Conservation (phyloP, 2,888 invertebrate species). For the Neuroscelio doddi region DNA sequence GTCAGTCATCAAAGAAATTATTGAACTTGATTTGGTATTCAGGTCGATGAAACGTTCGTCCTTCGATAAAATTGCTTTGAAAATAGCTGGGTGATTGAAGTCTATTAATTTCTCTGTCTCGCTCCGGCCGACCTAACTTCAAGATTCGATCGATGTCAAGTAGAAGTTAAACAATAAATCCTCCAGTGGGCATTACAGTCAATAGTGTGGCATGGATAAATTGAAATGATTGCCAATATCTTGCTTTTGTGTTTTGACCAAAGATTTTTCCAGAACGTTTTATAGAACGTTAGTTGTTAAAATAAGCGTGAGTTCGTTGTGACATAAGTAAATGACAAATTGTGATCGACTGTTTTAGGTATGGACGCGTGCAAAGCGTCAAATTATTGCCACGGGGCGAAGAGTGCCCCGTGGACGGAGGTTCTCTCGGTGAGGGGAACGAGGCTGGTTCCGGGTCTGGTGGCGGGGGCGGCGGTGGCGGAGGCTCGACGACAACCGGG, state of each 20-base stretch:
- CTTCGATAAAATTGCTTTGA: slow-evolving; percentile 46
- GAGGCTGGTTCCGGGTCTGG: slow-evolving; percentile 67
- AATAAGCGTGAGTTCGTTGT: too few relatives aligned
- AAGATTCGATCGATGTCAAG: slow-evolving; percentile 13
- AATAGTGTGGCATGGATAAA: slow-evolving; percentile 10
- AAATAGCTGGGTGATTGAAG: slow-evolving; percentile 43
- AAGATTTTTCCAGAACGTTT: too few relatives aligned
- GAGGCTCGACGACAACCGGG: slow-evolving; percentile 76
- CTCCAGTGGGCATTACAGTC: slow-evolving; percentile 4
- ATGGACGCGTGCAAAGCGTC: slow-evolving; percentile 98
- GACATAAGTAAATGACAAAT: too few relatives aligned
- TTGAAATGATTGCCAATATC: slow-evolving; percentile 11
- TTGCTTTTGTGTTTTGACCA: too few relatives aligned
- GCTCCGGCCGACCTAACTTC: slow-evolving; percentile 9
- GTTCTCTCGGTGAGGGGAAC: slow-evolving; percentile 72
- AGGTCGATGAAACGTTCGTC: slow-evolving; percentile 42
- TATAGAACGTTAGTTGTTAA: too few relatives aligned
- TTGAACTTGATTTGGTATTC: slow-evolving; percentile 40
- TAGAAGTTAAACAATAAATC: slow-evolving; percentile 22
- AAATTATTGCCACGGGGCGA: slow-evolving; percentile 85
- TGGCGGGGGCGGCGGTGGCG: slow-evolving; percentile 68
- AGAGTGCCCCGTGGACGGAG: slow-evolving; percentile 71
- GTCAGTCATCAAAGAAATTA: slow-evolving; percentile 34
- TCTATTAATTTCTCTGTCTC: slow-evolving; percentile 35
- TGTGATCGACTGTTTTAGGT: slow-evolving; percentile 76